A percentile compares a stretch with the other conserved stretches of the same genome.
These are phyloP conservation scores for Polypedilum vanderplanki DNA, from an alignment of 1,140 invertebrate species.

Conservation along the genomic window DNA sequence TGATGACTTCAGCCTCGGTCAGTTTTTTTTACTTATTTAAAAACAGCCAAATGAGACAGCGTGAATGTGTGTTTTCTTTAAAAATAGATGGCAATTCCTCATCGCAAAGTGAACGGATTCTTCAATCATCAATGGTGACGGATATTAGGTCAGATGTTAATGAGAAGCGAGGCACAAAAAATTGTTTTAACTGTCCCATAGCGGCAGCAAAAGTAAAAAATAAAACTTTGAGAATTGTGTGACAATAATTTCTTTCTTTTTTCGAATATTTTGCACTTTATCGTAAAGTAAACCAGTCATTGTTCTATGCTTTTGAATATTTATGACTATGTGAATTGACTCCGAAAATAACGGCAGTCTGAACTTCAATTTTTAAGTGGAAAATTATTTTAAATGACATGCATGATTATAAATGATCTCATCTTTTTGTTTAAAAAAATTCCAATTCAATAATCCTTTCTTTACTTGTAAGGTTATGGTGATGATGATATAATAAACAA, in stretches of 20 bases:
- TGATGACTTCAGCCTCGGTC: neutral
- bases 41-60: too few species aligned
- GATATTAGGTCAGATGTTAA: conserved; percentile 27
- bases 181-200: neutral
- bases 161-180: neutral
- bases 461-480: too few species aligned
- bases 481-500: too few species aligned
- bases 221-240: neutral
- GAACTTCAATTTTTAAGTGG: neutral
- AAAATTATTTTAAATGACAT: too few species aligned
- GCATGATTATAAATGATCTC: too few species aligned
- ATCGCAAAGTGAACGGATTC: conserved; percentile 22
- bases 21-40: neutral
- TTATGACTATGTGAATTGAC: conserved; percentile 3
- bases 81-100: conserved; percentile 12
- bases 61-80: neutral
- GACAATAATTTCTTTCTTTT: neutral
- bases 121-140: conserved; percentile 27
- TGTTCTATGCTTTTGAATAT: neutral
- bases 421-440: too few species aligned
- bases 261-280: conserved; percentile 10
- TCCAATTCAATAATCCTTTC: too few species aligned
- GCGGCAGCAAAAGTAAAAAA: neutral
- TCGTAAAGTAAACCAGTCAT: neutral
- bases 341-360: neutral